Evolutionary conservation across 2,888 invertebrate genomes (phyloP).

Genomic region (Acanthococcus lagerstroemiae): DNA sequence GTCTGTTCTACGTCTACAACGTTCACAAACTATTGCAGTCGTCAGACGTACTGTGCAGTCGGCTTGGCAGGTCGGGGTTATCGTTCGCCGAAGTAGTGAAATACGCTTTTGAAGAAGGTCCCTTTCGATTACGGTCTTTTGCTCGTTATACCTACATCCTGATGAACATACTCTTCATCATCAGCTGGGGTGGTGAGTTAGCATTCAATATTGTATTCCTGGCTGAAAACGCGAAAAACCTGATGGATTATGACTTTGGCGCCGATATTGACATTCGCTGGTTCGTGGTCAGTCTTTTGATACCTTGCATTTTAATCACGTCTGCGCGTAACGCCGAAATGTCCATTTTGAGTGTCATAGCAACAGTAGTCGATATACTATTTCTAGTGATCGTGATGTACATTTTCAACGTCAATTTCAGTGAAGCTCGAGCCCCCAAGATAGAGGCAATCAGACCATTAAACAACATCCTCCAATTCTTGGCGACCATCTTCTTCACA

Average conservation of each 20-base stretch:
- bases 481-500: conserved; percentile 19
- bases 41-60: not conserved
- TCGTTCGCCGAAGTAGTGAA: conserved; percentile 15
- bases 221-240: conserved; percentile 2
- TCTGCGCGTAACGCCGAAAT: not conserved
- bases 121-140: not conserved
- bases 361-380: conserved; percentile 10
- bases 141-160: not conserved
- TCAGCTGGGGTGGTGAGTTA: conserved; percentile 20
- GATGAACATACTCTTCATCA: conserved; percentile 13
- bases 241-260: not conserved
- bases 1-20: conserved; percentile 15
- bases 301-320: conserved; percentile 15
- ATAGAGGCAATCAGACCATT: not conserved
- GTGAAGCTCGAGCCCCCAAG: no score
- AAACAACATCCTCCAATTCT: conserved; percentile 12
- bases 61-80: not conserved
- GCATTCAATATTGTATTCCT: conserved; percentile 10
- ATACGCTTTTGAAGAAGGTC: conserved; percentile 12
- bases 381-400: conserved; percentile 1
- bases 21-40: conserved; percentile 4
- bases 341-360: conserved; percentile 1
- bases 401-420: not conserved
- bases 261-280: not conserved
- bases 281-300: not conserved